Evolutionary conservation across 2,888 invertebrate species (phyloP), one percentile per base, ranked within the genome.

Genomic region (Amphipyra berbera): DNA sequence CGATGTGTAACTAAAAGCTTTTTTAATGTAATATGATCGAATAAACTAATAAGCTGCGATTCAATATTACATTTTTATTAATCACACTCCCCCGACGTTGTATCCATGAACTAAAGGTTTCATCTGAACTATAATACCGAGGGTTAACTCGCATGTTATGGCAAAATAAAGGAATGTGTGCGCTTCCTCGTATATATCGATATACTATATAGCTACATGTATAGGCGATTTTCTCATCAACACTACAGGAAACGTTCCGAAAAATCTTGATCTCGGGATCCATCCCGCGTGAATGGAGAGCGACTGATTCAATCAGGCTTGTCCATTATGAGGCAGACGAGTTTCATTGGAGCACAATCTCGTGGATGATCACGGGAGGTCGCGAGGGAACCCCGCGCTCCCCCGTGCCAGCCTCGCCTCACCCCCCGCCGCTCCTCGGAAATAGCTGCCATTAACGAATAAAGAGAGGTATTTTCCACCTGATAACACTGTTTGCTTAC

Each of bases 241-340:
- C 79, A 70, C 74, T 70, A 63, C 68, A 76, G 81, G 78, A 80
- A 82, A 76, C 69, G 69, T 59, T 61, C 54, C 59, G 67, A 77
- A 78, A 79, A 82, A 84, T 82, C 78, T 84, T 83, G 87, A 88
- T 88, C 83, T 79, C 67, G 73, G 79, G 84, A 88, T 87, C 88
- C 84, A 89, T 89, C 84, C 78, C 70, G 82, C 76, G 61, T 88
- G 87, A 91, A 90, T 88, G 84, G 88, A 83, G 83, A 78, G 84
- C 84, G 79, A 83, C 84, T 87, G 88, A 90, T 91, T 88, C 88
- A 90, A 91, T 91, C 90, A 88, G 76, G 80, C 73, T 84, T 63
- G 87, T 85, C 90, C 88, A 90, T 91, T 90, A 90, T 85, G 82
- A 82, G 65, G 59, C 80, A 81, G 87, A 84, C 85, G 87, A 86